Conservation (phyloP, 2,797 vertebrate species). For the Sparus aurata region DNA sequence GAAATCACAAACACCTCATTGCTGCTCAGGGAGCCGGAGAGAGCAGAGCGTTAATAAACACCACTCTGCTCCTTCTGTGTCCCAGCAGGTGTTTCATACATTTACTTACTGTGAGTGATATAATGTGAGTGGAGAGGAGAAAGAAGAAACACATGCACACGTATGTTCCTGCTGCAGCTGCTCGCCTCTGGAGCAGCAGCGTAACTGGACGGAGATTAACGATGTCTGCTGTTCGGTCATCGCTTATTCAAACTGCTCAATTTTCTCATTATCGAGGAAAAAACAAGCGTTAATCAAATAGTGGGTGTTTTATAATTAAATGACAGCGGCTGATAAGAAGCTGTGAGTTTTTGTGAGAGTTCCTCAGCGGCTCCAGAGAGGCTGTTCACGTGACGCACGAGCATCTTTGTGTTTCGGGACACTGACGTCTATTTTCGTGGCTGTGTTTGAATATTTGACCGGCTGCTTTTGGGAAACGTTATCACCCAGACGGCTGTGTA, state of each 20-base stretch:
- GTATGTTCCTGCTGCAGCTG: too few species aligned
- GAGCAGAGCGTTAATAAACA: not conserved
- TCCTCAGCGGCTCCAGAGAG: slow-evolving; percentile 18
- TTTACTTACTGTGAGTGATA: not conserved
- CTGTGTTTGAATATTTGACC: not conserved
- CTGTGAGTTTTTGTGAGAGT: slow-evolving; percentile 1
- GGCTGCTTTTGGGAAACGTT: not conserved
- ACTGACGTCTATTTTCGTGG: slow-evolving; percentile 13
- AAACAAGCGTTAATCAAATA: slow-evolving; percentile 47
- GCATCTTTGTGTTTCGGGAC: slow-evolving; percentile 27
- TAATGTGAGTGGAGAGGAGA: not conserved
- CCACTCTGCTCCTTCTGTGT: not conserved
- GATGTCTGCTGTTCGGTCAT: slow-evolving; percentile 3
- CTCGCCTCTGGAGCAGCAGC: too few species aligned
- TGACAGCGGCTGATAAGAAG: slow-evolving; percentile 28
- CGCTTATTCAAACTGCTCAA: slow-evolving; percentile 30
- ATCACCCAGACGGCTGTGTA: not conserved
- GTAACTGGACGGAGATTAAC: slow-evolving; percentile 35
- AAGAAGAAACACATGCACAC: not conserved
- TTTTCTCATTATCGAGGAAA: slow-evolving; percentile 43
- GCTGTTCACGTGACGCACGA: slow-evolving; percentile 21
- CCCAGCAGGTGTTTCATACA: not conserved
- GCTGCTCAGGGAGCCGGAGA: slow-evolving; percentile 4
- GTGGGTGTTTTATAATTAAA: slow-evolving; percentile 48
- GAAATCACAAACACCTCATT: slow-evolving; percentile 23